Base-by-base conservation (phyloP, 1,140 invertebrate genomes). In the Muscidifurax raptorellus region DNA sequence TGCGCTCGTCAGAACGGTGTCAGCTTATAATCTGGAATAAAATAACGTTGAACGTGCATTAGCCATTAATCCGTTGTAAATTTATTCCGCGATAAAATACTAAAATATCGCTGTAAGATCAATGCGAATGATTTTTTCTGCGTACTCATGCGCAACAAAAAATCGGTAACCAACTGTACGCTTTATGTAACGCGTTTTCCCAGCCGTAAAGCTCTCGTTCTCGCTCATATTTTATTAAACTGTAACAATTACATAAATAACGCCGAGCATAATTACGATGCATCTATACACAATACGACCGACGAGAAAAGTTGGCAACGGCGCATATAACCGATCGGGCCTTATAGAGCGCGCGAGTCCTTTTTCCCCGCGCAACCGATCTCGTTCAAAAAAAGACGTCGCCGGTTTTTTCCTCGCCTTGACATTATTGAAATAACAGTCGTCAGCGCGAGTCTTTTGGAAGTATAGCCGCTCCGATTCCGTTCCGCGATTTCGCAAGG, bases 281-380 rank as follows among this genome's bases (percentile, higher is more conserved):
- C 52, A 18, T 59, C 52, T 59, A n/a, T 40, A 59, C 4, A 59
- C 52, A n/a, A 59, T 59, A 22, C 4, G 2, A 4, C 6, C 18
- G 3, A 12, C 27, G 71, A 44, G 78, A 81, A 77, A 85, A 81
- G 69, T 71, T 85, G 84, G 79, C 79, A 81, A 85, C 84, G 66
- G n/a, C 52, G 84, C 84, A 9, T 6, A 32, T 3, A 28, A 44
- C 25, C 69, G 30, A 47, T 76, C 28, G 69, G 3, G 13, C 79
- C 74, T 77, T 81, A 67, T 85, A 81, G 30, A 69, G 83, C 3
- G 52, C 44, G 77, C 77, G 69, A 78, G 44, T 83, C 75, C 82
- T 77, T 83, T 84, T 84, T 52, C 25, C n/a, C n/a, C 64, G 36
- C 32, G 15, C 47, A 44, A 36, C 9, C 25, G 28, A 47, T 22